Evolutionary conservation across 2,797 vertebrate species (phyloP).

Genomic region (Cetoscarus ocellatus): DNA sequence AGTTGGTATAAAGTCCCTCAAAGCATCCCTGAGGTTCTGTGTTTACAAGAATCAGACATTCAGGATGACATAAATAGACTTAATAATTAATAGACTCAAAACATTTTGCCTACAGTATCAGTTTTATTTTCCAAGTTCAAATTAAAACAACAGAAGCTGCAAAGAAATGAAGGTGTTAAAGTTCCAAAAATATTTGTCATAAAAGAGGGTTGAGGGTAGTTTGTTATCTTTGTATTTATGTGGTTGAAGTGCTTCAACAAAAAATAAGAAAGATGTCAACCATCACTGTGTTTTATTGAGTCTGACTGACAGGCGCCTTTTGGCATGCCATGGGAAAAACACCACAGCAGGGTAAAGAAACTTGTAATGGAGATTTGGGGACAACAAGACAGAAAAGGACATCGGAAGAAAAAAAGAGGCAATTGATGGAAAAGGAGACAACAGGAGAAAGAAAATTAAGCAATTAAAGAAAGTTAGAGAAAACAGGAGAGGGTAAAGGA

Average conservation of each 20-base stretch:
- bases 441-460: background rate
- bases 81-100: too few relatives aligned
- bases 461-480: background rate
- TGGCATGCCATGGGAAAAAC: conserved; percentile 17
- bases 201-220: background rate
- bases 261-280: conserved; percentile 5
- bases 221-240: background rate
- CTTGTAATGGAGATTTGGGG: conserved; percentile 1
- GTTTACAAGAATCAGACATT: too few relatives aligned
- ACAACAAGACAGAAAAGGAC: conserved; percentile 18
- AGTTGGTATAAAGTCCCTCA: too few relatives aligned
- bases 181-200: too few relatives aligned
- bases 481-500: background rate
- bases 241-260: background rate
- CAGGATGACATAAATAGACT: too few relatives aligned
- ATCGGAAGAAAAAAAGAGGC: background rate
- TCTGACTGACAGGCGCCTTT: conserved; percentile 25
- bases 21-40: too few relatives aligned
- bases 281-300: conserved; percentile 1
- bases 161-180: too few relatives aligned
- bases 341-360: background rate
- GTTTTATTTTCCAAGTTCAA: too few relatives aligned
- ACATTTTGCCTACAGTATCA: too few relatives aligned
- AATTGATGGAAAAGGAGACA: background rate
- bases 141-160: too few relatives aligned